Evolutionary conservation across 2,113 vertebrate genomes (phyloP).

Genomic region (Alethe diademata): DNA sequence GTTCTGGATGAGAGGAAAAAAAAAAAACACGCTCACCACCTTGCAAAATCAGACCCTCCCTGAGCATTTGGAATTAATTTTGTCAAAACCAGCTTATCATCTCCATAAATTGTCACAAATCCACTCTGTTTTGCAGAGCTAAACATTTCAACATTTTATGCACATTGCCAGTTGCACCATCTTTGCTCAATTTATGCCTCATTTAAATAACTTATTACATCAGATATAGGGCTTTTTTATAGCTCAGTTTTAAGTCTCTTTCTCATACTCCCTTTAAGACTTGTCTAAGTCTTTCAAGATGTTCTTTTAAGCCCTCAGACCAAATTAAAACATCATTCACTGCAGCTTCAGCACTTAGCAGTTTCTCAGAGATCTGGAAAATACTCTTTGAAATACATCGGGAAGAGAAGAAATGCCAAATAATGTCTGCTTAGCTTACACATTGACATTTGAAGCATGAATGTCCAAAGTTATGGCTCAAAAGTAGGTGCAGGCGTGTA

Average conservation of each 20-base stretch:
- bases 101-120: constrained; percentile 29
- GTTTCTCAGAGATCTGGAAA: constrained; percentile 52
- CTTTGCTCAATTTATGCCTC: constrained; percentile 60
- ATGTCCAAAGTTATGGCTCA: neutral
- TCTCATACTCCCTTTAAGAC: constrained; percentile 54
- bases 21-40: neutral
- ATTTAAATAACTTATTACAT: constrained; percentile 66
- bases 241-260: constrained; percentile 43
- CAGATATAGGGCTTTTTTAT: constrained; percentile 50
- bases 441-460: neutral
- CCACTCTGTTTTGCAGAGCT: neutral
- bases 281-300: constrained; percentile 65
- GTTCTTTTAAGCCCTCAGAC: constrained; percentile 58
- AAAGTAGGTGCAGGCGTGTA: neutral
- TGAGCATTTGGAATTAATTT: constrained; percentile 43
- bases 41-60: constrained; percentile 25
- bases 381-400: constrained; percentile 3
- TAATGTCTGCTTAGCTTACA: neutral
- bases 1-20: neutral
- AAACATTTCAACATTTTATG: constrained; percentile 50
- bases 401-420: constrained; percentile 22
- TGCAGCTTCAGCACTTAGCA: constrained; percentile 31
- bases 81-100: constrained; percentile 34
- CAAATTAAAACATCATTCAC: constrained; percentile 68
- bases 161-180: constrained; percentile 29